Base-by-base conservation (phyloP, 1,140 invertebrate species). In the Meloidogyne floridensis region DNA sequence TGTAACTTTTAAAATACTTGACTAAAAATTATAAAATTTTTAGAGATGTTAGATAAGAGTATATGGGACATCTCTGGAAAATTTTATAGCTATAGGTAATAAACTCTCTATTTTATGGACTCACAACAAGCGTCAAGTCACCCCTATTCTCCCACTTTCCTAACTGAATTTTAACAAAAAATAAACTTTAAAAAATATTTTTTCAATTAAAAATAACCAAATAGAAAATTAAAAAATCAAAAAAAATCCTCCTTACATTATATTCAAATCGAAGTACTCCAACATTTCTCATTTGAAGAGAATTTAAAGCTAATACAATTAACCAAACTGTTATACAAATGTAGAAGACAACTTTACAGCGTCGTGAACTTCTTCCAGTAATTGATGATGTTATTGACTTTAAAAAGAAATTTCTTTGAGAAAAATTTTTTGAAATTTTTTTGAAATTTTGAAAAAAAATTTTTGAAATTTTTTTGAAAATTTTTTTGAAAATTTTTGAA, bases 291-390 rank as follows among this genome's bases (percentile, higher is more conserved):
- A 86, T 82, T 54, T 82, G 79, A 5, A 82, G 73, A 47, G 69
- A 86, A 80, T 86, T 86, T 65, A 85, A 47, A 43, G 71, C 56
- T 18, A 87, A 85, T 43, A 87, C 76, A 15, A 85, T 18, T 13
- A 80, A 72, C 83, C 75, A 88, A 32, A 82, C 54, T 43, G 74
- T 32, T 69, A 77, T 80, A 75, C 72, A 86, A 65, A 65, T 69
- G 51, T 72, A 82, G 69, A 86, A 82, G 0, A 95, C 94, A 90
- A 96, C 95, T 72, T 92, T 92, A 89, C 95, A 94, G 0, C 94
- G 97, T 76, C 96, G 93, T 72, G 93, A 93, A 0, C 94, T 94
- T 93, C 95, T 96, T 71, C 94, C 43, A n/a, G 73, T 43, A 10
- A 32, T 53, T 10, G 84, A 85, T 32, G 47, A 72, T 0, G 85